Evolutionary conservation across 2,888 invertebrate genomes (phyloP).

Genomic region (Helobdella robusta): DNA sequence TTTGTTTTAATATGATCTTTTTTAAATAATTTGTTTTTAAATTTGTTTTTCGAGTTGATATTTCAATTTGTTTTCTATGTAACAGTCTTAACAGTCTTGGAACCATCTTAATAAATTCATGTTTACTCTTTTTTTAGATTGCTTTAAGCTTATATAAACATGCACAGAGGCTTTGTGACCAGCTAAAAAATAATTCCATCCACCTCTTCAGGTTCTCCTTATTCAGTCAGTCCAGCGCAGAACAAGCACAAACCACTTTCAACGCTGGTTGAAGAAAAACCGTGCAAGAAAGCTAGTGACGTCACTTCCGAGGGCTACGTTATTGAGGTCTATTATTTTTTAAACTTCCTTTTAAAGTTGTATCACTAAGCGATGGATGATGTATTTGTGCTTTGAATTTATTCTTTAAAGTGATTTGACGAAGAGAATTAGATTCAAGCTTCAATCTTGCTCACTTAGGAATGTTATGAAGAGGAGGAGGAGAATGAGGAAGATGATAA

Average conservation of each 20-base stretch:
- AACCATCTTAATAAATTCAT: background rate
- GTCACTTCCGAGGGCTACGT: background rate
- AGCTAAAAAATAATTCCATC: background rate
- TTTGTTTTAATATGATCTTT: no score
- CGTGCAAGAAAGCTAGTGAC: constrained; percentile 38
- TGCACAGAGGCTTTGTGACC: no score
- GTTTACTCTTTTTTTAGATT: background rate
- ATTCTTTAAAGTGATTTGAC: background rate
- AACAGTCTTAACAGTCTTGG: no score
- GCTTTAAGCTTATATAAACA: no score
- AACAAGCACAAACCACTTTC: constrained; percentile 78
- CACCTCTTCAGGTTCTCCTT: constrained; percentile 7
- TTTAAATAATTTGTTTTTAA: no score
- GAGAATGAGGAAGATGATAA: constrained; percentile 20
- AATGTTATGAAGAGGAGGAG: constrained; percentile 12
- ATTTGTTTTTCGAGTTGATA: no score
- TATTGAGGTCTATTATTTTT: background rate
- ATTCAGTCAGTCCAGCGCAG: constrained; percentile 46
- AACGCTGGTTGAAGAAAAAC: constrained; percentile 74
- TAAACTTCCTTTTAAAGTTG: background rate
- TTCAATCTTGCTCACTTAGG: background rate
- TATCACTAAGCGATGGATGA: background rate
- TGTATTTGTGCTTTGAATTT: background rate
- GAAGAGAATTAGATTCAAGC: background rate
- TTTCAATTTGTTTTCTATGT: no score